These are phyloP conservation scores for Leptopilina boulardi DNA, from an alignment of 1,140 invertebrate species.

Conservation along the genomic window DNA sequence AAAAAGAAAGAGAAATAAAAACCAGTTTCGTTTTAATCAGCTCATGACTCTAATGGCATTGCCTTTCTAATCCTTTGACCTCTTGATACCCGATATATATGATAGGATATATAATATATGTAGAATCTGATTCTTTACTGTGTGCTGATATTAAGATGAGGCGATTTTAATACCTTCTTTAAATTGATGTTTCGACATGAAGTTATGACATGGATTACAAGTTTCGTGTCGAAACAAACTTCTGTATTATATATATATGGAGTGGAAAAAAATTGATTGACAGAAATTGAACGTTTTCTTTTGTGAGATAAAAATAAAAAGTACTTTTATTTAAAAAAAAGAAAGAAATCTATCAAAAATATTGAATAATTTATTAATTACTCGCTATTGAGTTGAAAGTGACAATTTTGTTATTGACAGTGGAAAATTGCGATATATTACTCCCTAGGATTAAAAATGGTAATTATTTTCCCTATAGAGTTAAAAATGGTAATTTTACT, in stretches of 20 bases:
- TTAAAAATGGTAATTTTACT: no score
- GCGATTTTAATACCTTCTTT: not conserved
- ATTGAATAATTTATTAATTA: no score
- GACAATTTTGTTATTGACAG: no score
- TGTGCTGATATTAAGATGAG: not conserved
- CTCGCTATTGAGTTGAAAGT: no score
- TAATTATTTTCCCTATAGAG: no score
- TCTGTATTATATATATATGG: not conserved
- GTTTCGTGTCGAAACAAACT: conserved; percentile 11
- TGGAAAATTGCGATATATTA: no score
- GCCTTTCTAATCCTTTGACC: conserved; percentile 16
- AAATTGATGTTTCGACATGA: conserved; percentile 17
- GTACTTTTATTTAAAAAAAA: no score
- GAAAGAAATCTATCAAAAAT: no score
- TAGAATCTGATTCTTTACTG: conserved; percentile 3
- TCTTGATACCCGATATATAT: not conserved
- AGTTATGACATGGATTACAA: conserved; percentile 14
- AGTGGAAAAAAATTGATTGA: not conserved
- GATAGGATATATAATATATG: not conserved
- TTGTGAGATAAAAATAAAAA: no score
- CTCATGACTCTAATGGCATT: conserved; percentile 9
- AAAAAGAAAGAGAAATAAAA: no score
- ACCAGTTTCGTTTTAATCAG: not conserved
- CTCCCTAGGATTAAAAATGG: no score
- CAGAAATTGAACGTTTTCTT: no score